A percentile compares a stretch with the other conserved stretches of the same genome.
These are phyloP conservation scores for Myathropa florea DNA, from an alignment of 2,888 invertebrate genomes.

Conservation along the genomic window DNA sequence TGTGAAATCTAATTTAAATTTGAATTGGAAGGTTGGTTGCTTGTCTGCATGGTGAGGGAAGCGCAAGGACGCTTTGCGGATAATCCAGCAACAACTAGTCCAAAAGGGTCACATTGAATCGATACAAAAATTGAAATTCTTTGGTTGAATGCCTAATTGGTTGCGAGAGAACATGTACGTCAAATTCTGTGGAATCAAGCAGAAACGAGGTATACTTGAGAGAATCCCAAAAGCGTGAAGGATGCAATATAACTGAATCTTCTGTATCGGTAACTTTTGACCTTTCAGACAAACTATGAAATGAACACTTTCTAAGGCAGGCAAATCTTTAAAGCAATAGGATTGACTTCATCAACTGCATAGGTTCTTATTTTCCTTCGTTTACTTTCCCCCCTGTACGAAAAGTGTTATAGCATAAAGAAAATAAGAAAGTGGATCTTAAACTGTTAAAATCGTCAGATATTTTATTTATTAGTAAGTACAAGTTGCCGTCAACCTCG, in stretches of 20 bases:
- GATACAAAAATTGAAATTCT: not conserved
- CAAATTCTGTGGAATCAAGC: not conserved
- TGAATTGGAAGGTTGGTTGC: not conserved
- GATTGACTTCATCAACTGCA: no score
- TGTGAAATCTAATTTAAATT: constrained; percentile 40
- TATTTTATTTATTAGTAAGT: no score
- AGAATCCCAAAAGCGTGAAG: not conserved
- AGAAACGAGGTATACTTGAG: not conserved
- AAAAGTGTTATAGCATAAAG: no score
- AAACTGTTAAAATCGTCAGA: no score
- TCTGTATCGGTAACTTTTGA: no score
- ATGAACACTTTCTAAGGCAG: no score
- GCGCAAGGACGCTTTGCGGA: not conserved
- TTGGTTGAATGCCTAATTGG: not conserved
- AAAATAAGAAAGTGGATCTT: no score
- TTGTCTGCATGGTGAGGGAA: not conserved
- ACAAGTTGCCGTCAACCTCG: no score
- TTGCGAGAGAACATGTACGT: not conserved
- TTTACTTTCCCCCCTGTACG: no score
- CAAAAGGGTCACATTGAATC: not conserved
- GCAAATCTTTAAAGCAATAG: no score
- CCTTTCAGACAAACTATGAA: no score
- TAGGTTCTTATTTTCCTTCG: no score
- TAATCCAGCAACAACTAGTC: not conserved
- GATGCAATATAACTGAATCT: not conserved